Evolutionary conservation across 2,113 vertebrate genomes (phyloP), one percentile per base, ranked within the genome.

Genomic region (Ameiurus melas): DNA sequence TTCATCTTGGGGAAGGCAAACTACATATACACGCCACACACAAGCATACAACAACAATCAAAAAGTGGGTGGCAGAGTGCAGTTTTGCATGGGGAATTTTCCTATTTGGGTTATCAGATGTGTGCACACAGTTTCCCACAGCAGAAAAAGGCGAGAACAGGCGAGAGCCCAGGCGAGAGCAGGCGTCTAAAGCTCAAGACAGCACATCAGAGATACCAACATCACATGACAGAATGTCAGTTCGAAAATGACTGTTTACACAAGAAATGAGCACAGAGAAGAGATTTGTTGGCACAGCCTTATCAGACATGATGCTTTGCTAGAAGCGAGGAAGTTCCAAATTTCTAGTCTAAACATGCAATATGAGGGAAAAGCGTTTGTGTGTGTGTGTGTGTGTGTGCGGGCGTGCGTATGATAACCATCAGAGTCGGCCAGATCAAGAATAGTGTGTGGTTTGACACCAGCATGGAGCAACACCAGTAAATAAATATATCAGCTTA

Each of bases 61-160:
- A 81, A 62, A 86, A 92, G 89, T 93, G 93, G 92, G 93, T 93
- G 93, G 93, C 88, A 90, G 70, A 55, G 85, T 17, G 20, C 57
- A 84, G 87, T 90, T 71, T 30, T 47, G 77, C 70, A 19, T 85
- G 91, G 75, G 92, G 92, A 94, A 73, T 84, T 73, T 94, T 89
- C 93, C 86, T 91, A 93, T 95, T 95, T 91, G 92, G 81, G 84
- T 93, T 93, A 95, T 96, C 95, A 92, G 94, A 95, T 95, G 47
- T 68, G 58, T 90, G 87, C 87, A 92, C 85, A 85, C 93, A 92
- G 84, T 90, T 91, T 85, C 92, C 87, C 91, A 83, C 83, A 58
- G 43, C 86, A 53, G 60, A 92, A 86, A 73, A 88, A 3, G 80
- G 62, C 10, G 68, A 75, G 78, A 20, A 70, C 51, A 87, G 75